Evolutionary conservation across 2,113 vertebrate genomes (phyloP).

Genomic region (Charina bottae): DNA sequence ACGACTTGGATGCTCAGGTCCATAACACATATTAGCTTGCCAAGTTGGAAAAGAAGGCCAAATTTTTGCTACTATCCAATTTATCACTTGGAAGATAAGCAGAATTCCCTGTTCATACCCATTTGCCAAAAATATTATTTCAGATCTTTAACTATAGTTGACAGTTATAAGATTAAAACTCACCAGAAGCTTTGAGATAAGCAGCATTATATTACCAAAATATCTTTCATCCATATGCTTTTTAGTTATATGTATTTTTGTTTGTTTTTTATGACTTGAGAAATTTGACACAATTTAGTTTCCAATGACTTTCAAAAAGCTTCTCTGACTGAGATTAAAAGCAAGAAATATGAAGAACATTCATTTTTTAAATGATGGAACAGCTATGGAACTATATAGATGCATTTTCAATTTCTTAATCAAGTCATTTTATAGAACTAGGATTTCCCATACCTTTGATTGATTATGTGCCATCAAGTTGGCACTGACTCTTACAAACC

Average conservation of each 20-base stretch:
- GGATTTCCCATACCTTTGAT: too few species aligned
- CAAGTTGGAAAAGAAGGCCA: neutral
- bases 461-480: too few species aligned
- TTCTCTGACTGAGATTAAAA: neutral
- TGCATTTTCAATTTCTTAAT: neutral
- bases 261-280: neutral
- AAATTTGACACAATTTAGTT: neutral
- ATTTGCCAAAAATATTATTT: conserved; percentile 3
- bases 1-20: neutral
- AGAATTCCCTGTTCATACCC: neutral
- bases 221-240: neutral
- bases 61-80: neutral
- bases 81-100: neutral
- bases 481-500: too few species aligned
- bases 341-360: neutral
- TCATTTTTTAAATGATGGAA: neutral
- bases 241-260: neutral
- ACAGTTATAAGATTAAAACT: neutral
- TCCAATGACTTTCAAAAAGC: neutral
- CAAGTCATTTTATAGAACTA: neutral
- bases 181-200: neutral
- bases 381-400: neutral
- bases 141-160: neutral
- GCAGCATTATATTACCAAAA: neutral
- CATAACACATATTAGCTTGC: neutral